phyloP scores from a whole-genome alignment of 2,888 invertebrate species.

The Himalopsyche kuldschensis region DNA sequence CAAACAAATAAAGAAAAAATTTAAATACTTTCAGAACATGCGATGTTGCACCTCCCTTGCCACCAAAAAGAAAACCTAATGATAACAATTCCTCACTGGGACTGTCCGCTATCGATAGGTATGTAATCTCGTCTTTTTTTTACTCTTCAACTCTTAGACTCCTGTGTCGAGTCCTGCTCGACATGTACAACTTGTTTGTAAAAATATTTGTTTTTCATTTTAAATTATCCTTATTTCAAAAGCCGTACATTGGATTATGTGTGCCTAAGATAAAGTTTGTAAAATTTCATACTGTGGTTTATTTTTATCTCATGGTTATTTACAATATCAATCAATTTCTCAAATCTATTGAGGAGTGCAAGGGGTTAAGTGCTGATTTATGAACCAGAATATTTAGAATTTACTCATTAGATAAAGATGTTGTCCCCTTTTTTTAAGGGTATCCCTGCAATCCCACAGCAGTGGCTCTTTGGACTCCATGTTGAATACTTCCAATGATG shows the following conservation, averaged over 20 bases:
- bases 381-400: not conserved
- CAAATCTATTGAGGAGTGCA: too few relatives aligned
- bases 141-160: too few relatives aligned
- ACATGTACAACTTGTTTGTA: too few relatives aligned
- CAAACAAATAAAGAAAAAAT: too few relatives aligned
- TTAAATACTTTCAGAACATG: slow-evolving; percentile 53
- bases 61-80: slow-evolving; percentile 71
- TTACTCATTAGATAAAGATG: not conserved
- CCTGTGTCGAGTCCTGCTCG: too few relatives aligned
- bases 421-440: slow-evolving; percentile 48
- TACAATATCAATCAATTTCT: too few relatives aligned
- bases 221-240: too few relatives aligned
- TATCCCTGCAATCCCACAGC: slow-evolving; percentile 77
- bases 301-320: too few relatives aligned
- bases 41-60: slow-evolving; percentile 76
- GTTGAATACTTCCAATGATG: slow-evolving; percentile 83
- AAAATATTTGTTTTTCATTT: too few relatives aligned
- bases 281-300: too few relatives aligned
- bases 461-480: slow-evolving; percentile 86
- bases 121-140: slow-evolving; percentile 44
- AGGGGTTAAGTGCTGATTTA: not conserved
- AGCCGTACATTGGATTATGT: too few relatives aligned
- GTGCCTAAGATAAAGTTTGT: too few relatives aligned
- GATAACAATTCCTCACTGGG: slow-evolving; percentile 58
- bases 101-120: slow-evolving; percentile 65